phyloP scores from a whole-genome alignment of 1,140 invertebrate genomes.

The Hyles euphorbiae region DNA sequence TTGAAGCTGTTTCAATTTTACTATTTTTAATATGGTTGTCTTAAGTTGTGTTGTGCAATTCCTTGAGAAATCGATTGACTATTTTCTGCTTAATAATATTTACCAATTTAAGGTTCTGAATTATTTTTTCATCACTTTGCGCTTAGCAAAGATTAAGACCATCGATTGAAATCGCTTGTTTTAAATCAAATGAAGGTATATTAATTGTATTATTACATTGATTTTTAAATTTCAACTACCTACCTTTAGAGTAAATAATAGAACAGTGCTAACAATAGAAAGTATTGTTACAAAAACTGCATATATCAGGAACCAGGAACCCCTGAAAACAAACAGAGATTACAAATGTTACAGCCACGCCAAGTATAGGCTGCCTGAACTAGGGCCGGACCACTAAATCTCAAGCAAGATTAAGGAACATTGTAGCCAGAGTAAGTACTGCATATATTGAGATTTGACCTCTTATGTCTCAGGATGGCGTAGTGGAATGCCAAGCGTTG shows the following conservation, averaged over 20 bases:
- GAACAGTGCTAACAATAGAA: conserved; percentile 80
- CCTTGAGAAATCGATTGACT: neutral
- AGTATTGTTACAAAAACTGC: conserved; percentile 83
- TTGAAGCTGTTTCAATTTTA: neutral
- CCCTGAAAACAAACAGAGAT: conserved; percentile 74
- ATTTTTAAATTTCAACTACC: conserved; percentile 4
- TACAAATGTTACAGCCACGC: neutral
- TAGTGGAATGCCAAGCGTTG: no score
- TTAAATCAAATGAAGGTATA: no score
- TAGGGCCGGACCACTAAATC: no score
- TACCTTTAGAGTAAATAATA: conserved; percentile 80
- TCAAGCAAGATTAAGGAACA: no score
- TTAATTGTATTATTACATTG: neutral
- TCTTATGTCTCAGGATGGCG: no score
- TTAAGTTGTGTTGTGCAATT: no score
- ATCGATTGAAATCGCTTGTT: no score
- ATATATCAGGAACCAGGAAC: conserved; percentile 91
- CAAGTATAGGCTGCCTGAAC: no score
- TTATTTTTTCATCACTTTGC: no score
- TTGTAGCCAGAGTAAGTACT: no score
- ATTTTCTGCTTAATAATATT: neutral
- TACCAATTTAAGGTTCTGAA: neutral
- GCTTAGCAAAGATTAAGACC: no score
- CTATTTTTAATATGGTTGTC: neutral
- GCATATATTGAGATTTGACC: no score